Percentiles rank a stretch among this genome's conserved stretches.
phyloP scores from a whole-genome alignment of 2,113 vertebrate genomes.

The Nesoenas mayeri region DNA sequence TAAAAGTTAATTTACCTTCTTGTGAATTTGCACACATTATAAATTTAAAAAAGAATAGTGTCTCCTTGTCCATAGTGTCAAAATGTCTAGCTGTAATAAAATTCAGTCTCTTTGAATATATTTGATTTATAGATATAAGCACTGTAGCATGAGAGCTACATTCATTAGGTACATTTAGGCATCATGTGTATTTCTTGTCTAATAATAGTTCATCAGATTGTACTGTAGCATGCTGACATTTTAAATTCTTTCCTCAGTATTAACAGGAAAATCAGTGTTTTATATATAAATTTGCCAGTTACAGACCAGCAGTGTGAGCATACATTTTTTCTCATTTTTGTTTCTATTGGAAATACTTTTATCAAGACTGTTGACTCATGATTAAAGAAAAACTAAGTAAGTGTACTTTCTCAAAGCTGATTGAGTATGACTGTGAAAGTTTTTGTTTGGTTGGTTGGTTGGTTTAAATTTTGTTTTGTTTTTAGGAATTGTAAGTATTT shows the following conservation, averaged over 20 bases:
- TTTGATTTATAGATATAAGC: neutral
- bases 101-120: neutral
- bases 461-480: neutral
- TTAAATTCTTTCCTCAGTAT: neutral
- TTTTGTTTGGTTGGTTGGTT: neutral
- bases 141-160: neutral
- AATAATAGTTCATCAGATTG: neutral
- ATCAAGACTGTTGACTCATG: neutral
- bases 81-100: neutral
- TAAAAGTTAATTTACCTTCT: neutral
- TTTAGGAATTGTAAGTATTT: no score
- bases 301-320: neutral
- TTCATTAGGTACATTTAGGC: neutral
- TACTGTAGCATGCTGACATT: neutral
- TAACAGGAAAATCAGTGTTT: neutral
- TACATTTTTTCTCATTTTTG: neutral
- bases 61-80: neutral
- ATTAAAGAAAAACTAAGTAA: conserved; percentile 20
- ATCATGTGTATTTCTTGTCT: neutral
- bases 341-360: neutral
- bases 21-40: neutral
- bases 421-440: neutral
- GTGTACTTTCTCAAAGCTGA: neutral
- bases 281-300: neutral
- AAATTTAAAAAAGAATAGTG: neutral